Evolutionary conservation across 2,797 vertebrate genomes (phyloP), one percentile per base, ranked within the genome.

Genomic region (Falco naumanni): DNA sequence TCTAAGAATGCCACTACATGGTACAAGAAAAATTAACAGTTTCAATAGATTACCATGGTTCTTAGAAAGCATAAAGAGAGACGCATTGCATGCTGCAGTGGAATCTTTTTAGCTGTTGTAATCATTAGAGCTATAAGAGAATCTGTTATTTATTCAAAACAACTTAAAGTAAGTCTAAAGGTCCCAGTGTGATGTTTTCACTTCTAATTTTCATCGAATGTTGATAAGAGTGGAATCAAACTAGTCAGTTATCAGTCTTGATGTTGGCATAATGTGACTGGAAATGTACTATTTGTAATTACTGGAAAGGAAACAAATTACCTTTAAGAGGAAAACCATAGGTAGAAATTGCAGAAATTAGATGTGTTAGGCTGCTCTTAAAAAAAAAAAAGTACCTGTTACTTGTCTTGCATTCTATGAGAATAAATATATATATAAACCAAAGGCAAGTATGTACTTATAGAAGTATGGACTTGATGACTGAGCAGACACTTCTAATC

Each of bases 271-370:
- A 95, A 97, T 97, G 95, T 96, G 93, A 97, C 95, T 98, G 95
- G 93, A 97, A 98, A 98, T 94, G 96, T 97, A 97, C 97, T 97
- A 98, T 98, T 97, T 97, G 97, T 97, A 98, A 98, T 98, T 98
- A 98, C 97, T 98, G 97, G 97, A 98, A 98, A 98, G 97, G 97
- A 98, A 98, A 98, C 97, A 98, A 98, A 98, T 98, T 98, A 98
- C 96, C 96, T 98, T 97, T 98, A 98, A 98, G 97, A 98, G 97
- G 98, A 95, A 98, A 98, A 97, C 98, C 98, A 98, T 98, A 98
- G 98, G 98, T 98, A 98, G 97, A 98, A 98, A 98, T 98, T 97
- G 96, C 97, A 97, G 97, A 97, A 98, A 98, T 98, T 97, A 98
- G 96, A 96, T 95, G 95, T 95, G 94, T 93, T 97, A 96, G 94